Conservation (phyloP, 2,113 vertebrate genomes). For the Nicator chloris region DNA sequence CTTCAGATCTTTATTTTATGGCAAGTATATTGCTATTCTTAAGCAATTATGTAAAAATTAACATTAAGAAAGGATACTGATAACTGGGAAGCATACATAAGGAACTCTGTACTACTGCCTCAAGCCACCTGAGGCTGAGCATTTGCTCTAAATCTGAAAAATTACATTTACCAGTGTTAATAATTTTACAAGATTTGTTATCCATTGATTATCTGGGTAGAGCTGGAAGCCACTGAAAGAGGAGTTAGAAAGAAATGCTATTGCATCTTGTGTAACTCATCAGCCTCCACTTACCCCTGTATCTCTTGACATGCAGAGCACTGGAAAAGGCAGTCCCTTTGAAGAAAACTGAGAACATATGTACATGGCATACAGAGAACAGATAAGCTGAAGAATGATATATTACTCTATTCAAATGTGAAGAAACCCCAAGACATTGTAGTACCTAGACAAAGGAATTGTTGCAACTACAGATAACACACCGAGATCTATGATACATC, state of each 20-base stretch:
- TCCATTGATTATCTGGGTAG: not conserved
- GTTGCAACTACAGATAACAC: not conserved
- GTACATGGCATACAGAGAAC: not conserved
- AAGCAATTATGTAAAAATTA: not conserved
- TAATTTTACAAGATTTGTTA: not conserved
- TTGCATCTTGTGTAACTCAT: not conserved
- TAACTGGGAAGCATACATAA: not conserved
- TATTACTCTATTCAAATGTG: not conserved
- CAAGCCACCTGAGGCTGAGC: not conserved
- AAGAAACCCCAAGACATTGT: not conserved
- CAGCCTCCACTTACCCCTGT: not conserved
- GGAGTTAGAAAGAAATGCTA: not conserved
- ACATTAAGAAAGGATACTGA: not conserved
- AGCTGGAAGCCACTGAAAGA: not conserved
- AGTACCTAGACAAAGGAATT: constrained; percentile 16
- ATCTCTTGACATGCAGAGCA: not conserved
- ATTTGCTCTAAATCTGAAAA: not conserved
- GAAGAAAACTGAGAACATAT: not conserved
- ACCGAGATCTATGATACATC: not conserved
- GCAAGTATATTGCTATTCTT: not conserved
- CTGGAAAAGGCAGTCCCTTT: not conserved
- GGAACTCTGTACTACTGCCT: not conserved
- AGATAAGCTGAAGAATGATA: not conserved
- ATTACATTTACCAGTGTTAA: not conserved
- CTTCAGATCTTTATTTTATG: not conserved